A percentile compares a stretch with the other conserved stretches of the same genome.
Evolutionary conservation across 2,113 vertebrate species (phyloP).

Genomic region (Hystrix brachyura): DNA sequence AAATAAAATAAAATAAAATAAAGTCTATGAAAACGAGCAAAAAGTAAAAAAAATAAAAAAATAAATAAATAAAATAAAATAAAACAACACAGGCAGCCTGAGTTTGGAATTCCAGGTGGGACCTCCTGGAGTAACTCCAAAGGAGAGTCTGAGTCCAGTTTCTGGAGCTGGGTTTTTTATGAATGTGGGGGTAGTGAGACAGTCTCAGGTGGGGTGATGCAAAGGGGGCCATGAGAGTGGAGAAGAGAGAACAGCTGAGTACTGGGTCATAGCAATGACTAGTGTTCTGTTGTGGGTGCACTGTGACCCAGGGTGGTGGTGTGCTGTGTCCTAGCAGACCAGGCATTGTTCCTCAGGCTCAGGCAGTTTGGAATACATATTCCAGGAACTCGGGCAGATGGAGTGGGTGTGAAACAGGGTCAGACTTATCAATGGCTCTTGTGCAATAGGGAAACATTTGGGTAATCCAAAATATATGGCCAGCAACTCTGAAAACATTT

Average conservation of each 20-base stretch:
- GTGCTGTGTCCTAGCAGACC: not conserved
- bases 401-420: not conserved
- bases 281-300: not conserved
- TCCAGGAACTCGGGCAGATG: not conserved
- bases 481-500: slow-evolving; percentile 22
- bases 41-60: too few species aligned
- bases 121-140: not conserved
- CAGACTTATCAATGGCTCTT: not conserved
- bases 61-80: too few species aligned
- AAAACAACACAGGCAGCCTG: not conserved
- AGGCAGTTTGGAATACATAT: not conserved
- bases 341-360: not conserved
- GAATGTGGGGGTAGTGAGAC: not conserved
- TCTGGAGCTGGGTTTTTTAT: not conserved
- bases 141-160: not conserved
- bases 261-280: not conserved
- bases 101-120: not conserved
- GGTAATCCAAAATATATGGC: not conserved
- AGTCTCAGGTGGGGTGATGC: not conserved
- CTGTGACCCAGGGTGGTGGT: not conserved
- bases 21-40: too few species aligned
- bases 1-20: too few species aligned
- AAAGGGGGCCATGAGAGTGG: not conserved
- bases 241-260: not conserved
- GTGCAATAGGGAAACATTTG: slow-evolving; percentile 12